Conservation (phyloP, 2,888 invertebrate genomes). For the Nemotelus pantherinus region DNA sequence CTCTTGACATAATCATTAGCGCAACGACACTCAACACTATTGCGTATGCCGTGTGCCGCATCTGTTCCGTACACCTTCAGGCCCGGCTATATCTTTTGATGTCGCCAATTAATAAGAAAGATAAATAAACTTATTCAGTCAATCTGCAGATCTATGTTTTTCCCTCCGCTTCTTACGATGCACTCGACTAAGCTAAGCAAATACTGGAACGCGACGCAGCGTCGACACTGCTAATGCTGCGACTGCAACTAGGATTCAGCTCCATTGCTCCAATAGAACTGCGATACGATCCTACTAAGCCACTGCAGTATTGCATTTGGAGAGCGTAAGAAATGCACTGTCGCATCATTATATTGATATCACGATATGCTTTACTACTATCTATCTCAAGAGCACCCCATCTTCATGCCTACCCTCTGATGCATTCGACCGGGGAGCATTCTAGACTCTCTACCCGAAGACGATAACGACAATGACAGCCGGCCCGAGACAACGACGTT, state of each 20-base stretch:
- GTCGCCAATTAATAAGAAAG: slow-evolving; percentile 38
- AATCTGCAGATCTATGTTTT: slow-evolving; percentile 3
- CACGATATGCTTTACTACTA: neutral
- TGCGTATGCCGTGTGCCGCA: slow-evolving; percentile 4
- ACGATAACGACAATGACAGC: no score
- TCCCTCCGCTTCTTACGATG: neutral
- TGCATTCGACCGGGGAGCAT: no score
- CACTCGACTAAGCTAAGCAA: slow-evolving; percentile 13
- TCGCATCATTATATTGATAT: slow-evolving; percentile 36
- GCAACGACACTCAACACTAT: neutral
- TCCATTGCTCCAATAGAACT: neutral
- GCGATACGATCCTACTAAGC: neutral
- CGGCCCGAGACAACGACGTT: neutral
- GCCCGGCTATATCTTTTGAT: slow-evolving; percentile 26
- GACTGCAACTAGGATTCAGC: neutral
- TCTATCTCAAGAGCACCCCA: neutral
- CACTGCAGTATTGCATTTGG: slow-evolving; percentile 23
- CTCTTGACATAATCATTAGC: slow-evolving; percentile 5
- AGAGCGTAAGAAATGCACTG: slow-evolving; percentile 30
- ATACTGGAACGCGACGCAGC: neutral
- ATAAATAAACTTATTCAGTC: slow-evolving; percentile 32
- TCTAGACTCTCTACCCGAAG: no score
- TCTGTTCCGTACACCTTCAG: neutral
- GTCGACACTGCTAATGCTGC: neutral
- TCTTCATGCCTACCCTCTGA: neutral